Base-by-base conservation (phyloP, 1,140 invertebrate genomes). In the Lepidurus apus region DNA sequence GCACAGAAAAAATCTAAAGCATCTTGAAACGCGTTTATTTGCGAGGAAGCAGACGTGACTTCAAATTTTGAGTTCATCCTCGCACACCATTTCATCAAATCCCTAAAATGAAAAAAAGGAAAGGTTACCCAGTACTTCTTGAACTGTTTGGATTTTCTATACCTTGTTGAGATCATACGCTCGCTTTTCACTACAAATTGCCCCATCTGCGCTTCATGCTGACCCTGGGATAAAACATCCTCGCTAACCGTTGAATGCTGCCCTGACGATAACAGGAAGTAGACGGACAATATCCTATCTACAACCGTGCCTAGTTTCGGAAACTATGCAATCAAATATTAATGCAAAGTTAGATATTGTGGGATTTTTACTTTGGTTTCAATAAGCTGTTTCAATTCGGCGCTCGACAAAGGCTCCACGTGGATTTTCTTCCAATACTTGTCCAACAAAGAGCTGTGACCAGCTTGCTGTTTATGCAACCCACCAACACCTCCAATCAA, bases 61-160 rank as follows among this genome's bases (percentile, higher is more conserved):
- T 93, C 88, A 85, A 94, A 96, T 82, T 91, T 89, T 13, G 89
- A 84, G 26, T 90, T 86, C 9, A 94, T 90, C 83, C 96, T 88
- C 13, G 89, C 87, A 83, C 95, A 98, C 91, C 95, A 95, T 85
- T 97, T 98, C 79, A 98, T 91, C 11, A 98, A 87, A 89, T 98
- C 97, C 81, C 96, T 34, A 34, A 34, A 34, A 34, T 34, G 34
- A 34, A 34, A 34, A 34, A 34, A 34, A 34, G 34, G 34, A 34
- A 34, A 34, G 34, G 34, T 34, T 34, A 34, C 3, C 34, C 34
- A 34, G 34, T 34, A 34, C 34, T 34, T 34, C 1, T 34, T 34
- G 34, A 34, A 34, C 2, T 34, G 34, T 34, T 34, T 34, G 34
- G 34, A 34, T 34, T 34, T 34, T 34, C 4, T 34, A 34, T 34